Evolutionary conservation across 1,140 invertebrate species (phyloP), one percentile per base, ranked within the genome.

Genomic region (Achroia grisella): DNA sequence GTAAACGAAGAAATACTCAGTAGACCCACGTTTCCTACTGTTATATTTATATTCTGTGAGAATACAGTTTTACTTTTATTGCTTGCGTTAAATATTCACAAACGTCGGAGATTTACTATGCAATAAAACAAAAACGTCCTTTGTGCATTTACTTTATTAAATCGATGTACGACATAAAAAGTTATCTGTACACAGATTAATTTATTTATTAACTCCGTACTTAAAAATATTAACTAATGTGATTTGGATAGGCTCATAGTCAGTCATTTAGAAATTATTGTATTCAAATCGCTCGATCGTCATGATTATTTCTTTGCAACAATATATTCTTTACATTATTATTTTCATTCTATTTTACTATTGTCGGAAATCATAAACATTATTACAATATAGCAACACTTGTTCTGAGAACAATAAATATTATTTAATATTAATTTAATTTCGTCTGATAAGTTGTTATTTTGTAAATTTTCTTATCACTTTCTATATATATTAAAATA

Each of bases 91-190:
- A 23, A 23, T 23, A 23, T 23, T 23, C 17, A 23, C 17, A 23
- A 23, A 23, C 17, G 17, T 23, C 17, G 6, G 17, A 23, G 2
- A 23, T 23, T 23, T 23, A 23, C 17, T 23, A 6, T 23, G 17
- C 6, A 2, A 35, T 14, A 2, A 11, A 35, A 35, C 4, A 12
- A 6, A 35, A 35, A 17, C 17, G 8, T 37, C 35, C 12, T 17
- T 33, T 53, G 65, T 71, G 62, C 62, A 67, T 63, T 56, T 62
- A 67, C 55, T 74, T 77, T 76, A 58, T 54, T 68, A 74, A 70
- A 72, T 74, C 64, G 53, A 77, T 69, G 66, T 69, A 71, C 55
- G 53, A 72, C 73, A 77, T 77, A 77, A 67, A 74, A 77, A 74
- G 56, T 71, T 71, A 61, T 59, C 67, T 77, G 73, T 71, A 77